Evolutionary conservation across 1,140 invertebrate genomes (phyloP), one percentile per base, ranked within the genome.

Genomic region (Pseudomyrmex sp.): DNA sequence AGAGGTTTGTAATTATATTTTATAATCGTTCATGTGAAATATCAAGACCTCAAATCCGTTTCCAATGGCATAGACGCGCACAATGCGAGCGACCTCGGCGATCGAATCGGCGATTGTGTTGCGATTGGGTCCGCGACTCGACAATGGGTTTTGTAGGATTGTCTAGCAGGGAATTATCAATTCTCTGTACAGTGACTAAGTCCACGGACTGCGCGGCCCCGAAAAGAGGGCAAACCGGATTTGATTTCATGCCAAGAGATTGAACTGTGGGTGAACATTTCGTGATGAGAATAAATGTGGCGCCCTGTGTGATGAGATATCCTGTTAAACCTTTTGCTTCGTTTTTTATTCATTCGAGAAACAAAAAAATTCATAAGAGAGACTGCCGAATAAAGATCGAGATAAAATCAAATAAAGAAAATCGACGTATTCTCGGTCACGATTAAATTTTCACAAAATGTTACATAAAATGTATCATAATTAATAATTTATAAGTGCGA

Each of bases 161-260:
- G 65, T 70, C 54, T 46, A 46, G 48, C 15, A 58, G 20, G 35
- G 20, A 70, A 70, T 79, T 69, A 79, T 70, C 65, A 50, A 69
- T 48, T 13, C 65, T 13, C 65, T 58, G 35, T 48, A 70, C 44
- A 70, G 15, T 69, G 15, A 48, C 74, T 26, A 65, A 69, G 15
- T 59, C 18, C 15, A 69, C 10, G 44, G 1, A n/a, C 7, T 52
- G 18, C 5, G 46, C 18, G 15, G 66, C 48, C 35, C 63, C 52
- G 13, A 79, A 69, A 26, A 13, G 48, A 46, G 20, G 18, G 44
- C 20, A 15, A 58, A 70, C 10, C 23, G 2, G 20, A 59, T 80
- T 70, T 59, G 66, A 80, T 80, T 70, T 80, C 54, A 46, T 48
- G 65, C 44, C 65, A 70, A 61, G 54, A 20, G 44, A 80, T 48